Conservation (phyloP, 1,140 invertebrate genomes). For the Pteromalus puparum region DNA sequence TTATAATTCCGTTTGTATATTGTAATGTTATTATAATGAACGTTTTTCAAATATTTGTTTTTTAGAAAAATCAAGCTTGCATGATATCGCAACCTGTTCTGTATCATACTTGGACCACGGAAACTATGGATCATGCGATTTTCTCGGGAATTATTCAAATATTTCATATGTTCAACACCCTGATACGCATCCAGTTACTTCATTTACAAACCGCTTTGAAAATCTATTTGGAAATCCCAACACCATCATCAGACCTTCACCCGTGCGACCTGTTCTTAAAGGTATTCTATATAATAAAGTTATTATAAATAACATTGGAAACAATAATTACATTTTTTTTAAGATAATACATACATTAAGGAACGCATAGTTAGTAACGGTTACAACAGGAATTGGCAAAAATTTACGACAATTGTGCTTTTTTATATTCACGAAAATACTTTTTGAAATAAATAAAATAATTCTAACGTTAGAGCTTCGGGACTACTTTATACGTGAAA, state of each 20-base stretch:
- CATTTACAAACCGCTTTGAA: constrained; percentile 32
- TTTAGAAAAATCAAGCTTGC: constrained; percentile 52
- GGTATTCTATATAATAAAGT: constrained; percentile 50
- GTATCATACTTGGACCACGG: constrained; percentile 33
- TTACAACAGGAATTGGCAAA: too few relatives aligned
- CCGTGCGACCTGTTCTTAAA: constrained; percentile 64
- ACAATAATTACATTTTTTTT: not conserved
- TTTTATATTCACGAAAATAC: too few relatives aligned
- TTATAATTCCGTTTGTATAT: too few relatives aligned
- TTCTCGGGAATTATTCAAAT: constrained; percentile 52
- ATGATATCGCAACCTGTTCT: constrained; percentile 47
- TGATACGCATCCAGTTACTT: constrained; percentile 37
- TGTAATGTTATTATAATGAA: not conserved
- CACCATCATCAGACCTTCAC: constrained; percentile 62
- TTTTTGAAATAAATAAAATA: too few relatives aligned
- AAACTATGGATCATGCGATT: constrained; percentile 59
- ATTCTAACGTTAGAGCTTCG: too few relatives aligned
- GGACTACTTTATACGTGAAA: too few relatives aligned
- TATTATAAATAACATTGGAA: not conserved
- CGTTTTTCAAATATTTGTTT: constrained; percentile 20
- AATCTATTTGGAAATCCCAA: constrained; percentile 60
- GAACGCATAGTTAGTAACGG: too few relatives aligned
- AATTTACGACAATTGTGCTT: too few relatives aligned
- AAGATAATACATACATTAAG: too few relatives aligned
- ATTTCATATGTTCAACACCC: constrained; percentile 29